Evolutionary conservation across 2,888 invertebrate genomes (phyloP).

Genomic region (Athalia circularis): DNA sequence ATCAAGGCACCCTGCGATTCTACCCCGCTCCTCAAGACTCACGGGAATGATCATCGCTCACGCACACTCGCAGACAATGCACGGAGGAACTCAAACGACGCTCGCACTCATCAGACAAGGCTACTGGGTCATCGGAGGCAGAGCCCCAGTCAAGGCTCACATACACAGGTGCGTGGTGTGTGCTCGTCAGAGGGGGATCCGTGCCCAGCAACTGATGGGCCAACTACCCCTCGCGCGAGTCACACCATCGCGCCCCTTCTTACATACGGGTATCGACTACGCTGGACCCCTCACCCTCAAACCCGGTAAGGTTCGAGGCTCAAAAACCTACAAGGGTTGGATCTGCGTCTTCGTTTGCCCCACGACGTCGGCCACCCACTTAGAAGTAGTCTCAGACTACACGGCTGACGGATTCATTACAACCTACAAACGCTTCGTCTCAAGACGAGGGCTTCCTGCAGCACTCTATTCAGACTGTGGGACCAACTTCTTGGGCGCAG

Average conservation of each 20-base stretch:
- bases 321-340: constrained; percentile 43
- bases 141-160: constrained; percentile 27
- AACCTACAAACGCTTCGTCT: constrained; percentile 40
- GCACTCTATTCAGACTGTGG: constrained; percentile 19
- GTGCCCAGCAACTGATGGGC: constrained; percentile 54
- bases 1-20: constrained; percentile 43
- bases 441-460: constrained; percentile 37
- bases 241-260: constrained; percentile 27
- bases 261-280: constrained; percentile 6
- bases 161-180: constrained; percentile 34
- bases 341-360: constrained; percentile 51
- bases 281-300: constrained; percentile 35
- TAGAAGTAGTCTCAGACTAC: constrained; percentile 47
- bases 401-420: constrained; percentile 47
- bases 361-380: constrained; percentile 46
- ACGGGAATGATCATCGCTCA: constrained; percentile 40
- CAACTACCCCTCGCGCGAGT: constrained; percentile 51
- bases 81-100: constrained; percentile 50
- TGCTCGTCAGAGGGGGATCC: constrained; percentile 38
- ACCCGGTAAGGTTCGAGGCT: constrained; percentile 22
- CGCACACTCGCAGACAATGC: constrained; percentile 45
- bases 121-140: constrained; percentile 26
- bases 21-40: constrained; percentile 35
- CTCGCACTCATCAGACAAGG: constrained; percentile 21
- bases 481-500: constrained; percentile 22